Conservation (phyloP, 2,888 invertebrate genomes). For the Drosophila recens region DNA sequence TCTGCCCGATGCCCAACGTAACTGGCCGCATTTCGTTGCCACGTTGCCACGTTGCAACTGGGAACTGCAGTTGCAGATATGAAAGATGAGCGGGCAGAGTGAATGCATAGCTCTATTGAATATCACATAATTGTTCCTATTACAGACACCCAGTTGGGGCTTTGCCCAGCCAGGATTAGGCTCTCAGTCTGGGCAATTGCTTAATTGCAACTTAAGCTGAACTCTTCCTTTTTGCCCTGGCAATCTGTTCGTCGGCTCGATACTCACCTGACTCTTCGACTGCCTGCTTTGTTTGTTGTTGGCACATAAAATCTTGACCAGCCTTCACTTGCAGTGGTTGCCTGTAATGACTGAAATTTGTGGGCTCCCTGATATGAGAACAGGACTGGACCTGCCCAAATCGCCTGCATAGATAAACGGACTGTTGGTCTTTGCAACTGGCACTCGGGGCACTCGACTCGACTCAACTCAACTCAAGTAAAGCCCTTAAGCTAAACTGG, state of each 20-base stretch:
- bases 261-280: slow-evolving; percentile 23
- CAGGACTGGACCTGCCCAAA: not conserved
- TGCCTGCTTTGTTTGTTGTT: slow-evolving; percentile 47
- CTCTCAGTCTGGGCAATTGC: slow-evolving; percentile 64
- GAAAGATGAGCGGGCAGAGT: slow-evolving; percentile 13
- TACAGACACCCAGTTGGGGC: slow-evolving; percentile 23
- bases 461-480: slow-evolving; percentile 31
- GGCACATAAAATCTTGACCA: slow-evolving; percentile 58
- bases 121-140: slow-evolving; percentile 45
- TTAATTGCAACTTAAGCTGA: slow-evolving; percentile 74
- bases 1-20: slow-evolving; percentile 10
- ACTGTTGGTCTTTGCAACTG: slow-evolving; percentile 12
- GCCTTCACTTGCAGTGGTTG: slow-evolving; percentile 44
- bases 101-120: slow-evolving; percentile 43
- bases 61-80: slow-evolving; percentile 33
- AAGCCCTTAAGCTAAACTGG: slow-evolving; percentile 58
- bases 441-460: not conserved
- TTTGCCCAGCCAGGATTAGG: slow-evolving; percentile 13
- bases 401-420: slow-evolving; percentile 56
- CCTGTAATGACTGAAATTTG: slow-evolving; percentile 75
- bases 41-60: slow-evolving; percentile 36
- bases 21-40: slow-evolving; percentile 41
- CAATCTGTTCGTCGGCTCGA: slow-evolving; percentile 14
- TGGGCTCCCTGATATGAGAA: slow-evolving; percentile 63
- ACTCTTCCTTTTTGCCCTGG: slow-evolving; percentile 35